Conservation (phyloP, 2,888 invertebrate genomes). For the Smittia aterrima region DNA sequence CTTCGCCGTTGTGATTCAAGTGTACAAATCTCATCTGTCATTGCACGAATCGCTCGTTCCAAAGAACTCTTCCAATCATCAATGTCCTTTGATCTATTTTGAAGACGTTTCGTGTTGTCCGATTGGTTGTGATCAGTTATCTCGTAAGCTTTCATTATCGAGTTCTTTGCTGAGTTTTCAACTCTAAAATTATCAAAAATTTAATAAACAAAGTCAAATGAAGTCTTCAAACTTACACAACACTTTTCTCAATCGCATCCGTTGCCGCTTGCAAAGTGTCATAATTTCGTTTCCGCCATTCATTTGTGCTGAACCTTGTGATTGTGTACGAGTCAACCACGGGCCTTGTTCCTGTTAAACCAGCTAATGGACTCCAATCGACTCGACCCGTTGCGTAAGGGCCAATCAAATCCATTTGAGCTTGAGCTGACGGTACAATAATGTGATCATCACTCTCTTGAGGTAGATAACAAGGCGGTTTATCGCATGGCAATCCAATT, state of each 20-base stretch:
- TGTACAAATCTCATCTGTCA: slow-evolving; percentile 67
- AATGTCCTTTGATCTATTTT: slow-evolving; percentile 66
- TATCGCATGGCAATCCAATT: slow-evolving; percentile 29
- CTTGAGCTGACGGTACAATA: slow-evolving; percentile 49
- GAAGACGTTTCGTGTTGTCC: slow-evolving; percentile 65
- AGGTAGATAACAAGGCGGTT: slow-evolving; percentile 58
- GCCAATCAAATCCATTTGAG: slow-evolving; percentile 57
- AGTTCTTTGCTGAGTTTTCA: slow-evolving; percentile 63
- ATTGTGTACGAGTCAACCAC: slow-evolving; percentile 73
- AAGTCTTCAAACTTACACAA: slow-evolving; percentile 52
- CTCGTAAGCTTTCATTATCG: slow-evolving; percentile 63
- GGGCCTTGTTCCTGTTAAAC: slow-evolving; percentile 68
- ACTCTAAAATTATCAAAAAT: slow-evolving; percentile 48
- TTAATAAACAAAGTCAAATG: not conserved
- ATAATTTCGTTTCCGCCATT: slow-evolving; percentile 67
- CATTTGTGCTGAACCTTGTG: slow-evolving; percentile 68
- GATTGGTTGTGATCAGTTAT: slow-evolving; percentile 67
- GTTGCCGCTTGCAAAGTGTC: slow-evolving; percentile 55
- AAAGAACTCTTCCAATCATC: slow-evolving; percentile 74
- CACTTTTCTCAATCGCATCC: slow-evolving; percentile 57
- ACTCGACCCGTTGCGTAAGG: slow-evolving; percentile 72
- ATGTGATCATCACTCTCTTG: slow-evolving; percentile 55
- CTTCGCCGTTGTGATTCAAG: slow-evolving; percentile 67
- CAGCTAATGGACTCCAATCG: slow-evolving; percentile 69
- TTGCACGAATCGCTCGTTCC: slow-evolving; percentile 65